Conservation (phyloP, 2,113 vertebrate genomes). For the Zosterops japonicus region DNA sequence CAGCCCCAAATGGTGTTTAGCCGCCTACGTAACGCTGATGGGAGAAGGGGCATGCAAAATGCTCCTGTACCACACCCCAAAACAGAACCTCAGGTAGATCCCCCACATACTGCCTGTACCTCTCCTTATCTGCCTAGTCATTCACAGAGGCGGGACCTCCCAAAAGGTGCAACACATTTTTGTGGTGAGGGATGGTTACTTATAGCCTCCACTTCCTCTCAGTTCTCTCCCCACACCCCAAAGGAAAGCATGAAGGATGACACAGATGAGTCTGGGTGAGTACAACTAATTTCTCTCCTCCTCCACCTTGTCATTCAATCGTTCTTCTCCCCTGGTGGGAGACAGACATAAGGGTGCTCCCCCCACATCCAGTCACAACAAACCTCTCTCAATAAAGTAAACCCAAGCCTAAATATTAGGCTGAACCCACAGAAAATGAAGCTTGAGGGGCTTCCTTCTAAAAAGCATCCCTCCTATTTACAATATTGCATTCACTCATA, state of each 20-base stretch:
- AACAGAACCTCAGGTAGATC: neutral
- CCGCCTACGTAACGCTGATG: neutral
- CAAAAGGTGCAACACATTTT: neutral
- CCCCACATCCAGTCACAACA: neutral
- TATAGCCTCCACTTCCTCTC: neutral
- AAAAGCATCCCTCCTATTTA: slow-evolving; percentile 43
- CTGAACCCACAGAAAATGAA: slow-evolving; percentile 15
- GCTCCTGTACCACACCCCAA: neutral
- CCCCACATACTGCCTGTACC: fast-evolving
- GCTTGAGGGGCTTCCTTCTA: neutral
- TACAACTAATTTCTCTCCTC: slow-evolving; percentile 10
- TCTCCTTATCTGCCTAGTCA: neutral
- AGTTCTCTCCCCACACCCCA: neutral
- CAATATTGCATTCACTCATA: slow-evolving; percentile 37
- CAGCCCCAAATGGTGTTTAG: neutral
- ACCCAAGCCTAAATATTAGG: slow-evolving; percentile 67
- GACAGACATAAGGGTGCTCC: neutral
- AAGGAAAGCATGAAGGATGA: neutral
- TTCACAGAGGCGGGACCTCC: neutral
- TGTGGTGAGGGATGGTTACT: neutral
- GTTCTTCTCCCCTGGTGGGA: neutral
- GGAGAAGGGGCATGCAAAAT: neutral
- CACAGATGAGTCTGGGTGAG: neutral
- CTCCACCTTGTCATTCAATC: neutral
- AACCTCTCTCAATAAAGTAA: slow-evolving; percentile 26